A percentile compares a stretch with the other conserved stretches of the same genome.
Evolutionary conservation across 2,113 vertebrate genomes (phyloP).

Genomic region (Mus pahari): DNA sequence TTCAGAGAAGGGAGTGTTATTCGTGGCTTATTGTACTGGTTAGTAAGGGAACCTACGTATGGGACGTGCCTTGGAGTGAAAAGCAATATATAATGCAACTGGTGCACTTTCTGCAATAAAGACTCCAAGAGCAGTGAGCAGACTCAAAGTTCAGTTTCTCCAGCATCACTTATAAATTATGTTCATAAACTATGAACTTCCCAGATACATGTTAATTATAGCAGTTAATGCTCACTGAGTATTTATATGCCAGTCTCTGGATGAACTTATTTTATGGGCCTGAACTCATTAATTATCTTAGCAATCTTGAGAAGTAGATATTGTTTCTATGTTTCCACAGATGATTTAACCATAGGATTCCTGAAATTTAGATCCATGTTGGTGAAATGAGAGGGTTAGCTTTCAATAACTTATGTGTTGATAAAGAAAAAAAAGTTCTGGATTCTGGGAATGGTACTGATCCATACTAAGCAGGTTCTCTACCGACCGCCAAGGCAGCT

Average conservation of each 20-base stretch:
- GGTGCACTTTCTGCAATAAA: neutral
- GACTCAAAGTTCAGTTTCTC: neutral
- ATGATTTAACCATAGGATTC: neutral
- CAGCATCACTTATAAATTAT: neutral
- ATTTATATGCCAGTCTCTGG: neutral
- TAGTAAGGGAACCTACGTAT: neutral
- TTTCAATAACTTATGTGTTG: neutral
- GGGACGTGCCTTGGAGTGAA: neutral
- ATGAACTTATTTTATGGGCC: neutral
- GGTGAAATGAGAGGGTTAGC: neutral
- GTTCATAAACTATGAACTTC: neutral
- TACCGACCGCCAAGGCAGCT: neutral
- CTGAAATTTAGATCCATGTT: neutral
- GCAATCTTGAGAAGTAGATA: slow-evolving; percentile 14
- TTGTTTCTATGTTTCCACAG: neutral
- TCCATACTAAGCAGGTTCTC: neutral
- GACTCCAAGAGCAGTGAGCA: neutral
- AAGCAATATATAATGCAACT: neutral
- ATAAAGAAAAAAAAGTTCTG: neutral
- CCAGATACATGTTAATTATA: neutral
- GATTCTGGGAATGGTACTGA: neutral
- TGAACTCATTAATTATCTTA: neutral
- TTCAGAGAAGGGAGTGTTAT: fast-evolving
- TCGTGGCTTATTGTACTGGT: neutral
- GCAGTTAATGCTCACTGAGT: neutral